phyloP scores from a whole-genome alignment of 2,888 invertebrate genomes.

The Tetrapedia diversipes region DNA sequence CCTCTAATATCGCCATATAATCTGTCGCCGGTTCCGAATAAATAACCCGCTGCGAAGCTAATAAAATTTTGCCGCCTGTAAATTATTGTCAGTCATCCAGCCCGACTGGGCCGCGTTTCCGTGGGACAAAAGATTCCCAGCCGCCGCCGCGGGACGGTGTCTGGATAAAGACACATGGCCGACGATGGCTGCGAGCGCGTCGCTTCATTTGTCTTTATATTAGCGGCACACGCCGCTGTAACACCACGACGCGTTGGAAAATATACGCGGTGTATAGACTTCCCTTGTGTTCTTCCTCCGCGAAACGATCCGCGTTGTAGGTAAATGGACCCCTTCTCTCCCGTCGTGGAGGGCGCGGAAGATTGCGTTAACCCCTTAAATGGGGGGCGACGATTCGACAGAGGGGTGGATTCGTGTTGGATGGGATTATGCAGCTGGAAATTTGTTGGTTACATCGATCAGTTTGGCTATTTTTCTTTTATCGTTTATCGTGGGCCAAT shows the following conservation, averaged over 20 bases:
- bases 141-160: conserved; percentile 68
- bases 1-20: conserved; percentile 73
- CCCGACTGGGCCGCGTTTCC: not conserved
- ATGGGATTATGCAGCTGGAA: not conserved
- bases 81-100: conserved; percentile 68
- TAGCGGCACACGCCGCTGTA: conserved; percentile 67
- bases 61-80: conserved; percentile 71
- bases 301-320: not conserved
- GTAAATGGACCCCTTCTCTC: not conserved
- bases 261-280: not conserved
- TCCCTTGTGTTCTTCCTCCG: conserved; percentile 8
- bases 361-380: conserved; percentile 21
- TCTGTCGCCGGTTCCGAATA: conserved; percentile 74
- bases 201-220: conserved; percentile 82
- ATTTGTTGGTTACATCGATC: no score
- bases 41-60: conserved; percentile 73
- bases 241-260: not conserved
- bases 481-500: not conserved
- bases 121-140: conserved; percentile 68
- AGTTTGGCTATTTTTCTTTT: not conserved
- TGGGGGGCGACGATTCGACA: conserved; percentile 11
- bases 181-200: conserved; percentile 59
- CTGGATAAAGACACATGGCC: conserved; percentile 79
- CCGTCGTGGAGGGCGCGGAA: not conserved
- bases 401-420: not conserved